These are phyloP conservation scores for Metallyticus violacea DNA, from an alignment of 2,888 invertebrate species.

Conservation along the genomic window DNA sequence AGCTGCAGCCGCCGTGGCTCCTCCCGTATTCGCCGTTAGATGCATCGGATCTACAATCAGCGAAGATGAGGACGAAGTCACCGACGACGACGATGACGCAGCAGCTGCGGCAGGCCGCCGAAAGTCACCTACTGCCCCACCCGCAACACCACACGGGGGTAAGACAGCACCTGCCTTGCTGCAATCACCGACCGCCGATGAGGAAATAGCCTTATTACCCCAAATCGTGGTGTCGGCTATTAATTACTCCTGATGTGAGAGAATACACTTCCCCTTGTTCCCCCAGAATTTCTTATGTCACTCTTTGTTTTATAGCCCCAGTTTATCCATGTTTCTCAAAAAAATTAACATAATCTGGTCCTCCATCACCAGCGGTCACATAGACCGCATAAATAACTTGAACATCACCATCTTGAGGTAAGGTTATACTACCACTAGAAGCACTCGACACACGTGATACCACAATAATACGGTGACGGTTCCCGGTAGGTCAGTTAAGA, in stretches of 20 bases:
- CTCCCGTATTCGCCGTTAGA: slow-evolving; percentile 47
- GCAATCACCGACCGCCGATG: slow-evolving; percentile 7
- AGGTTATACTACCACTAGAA: not conserved
- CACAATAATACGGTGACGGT: not conserved
- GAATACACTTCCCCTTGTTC: not conserved
- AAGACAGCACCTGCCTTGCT: slow-evolving; percentile 15
- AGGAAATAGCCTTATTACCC: slow-evolving; percentile 25
- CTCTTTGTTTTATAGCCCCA: not conserved
- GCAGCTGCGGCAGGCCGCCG: slow-evolving; percentile 22
- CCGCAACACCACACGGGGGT: not conserved
- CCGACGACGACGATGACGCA: slow-evolving; percentile 15
- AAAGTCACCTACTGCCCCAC: slow-evolving; percentile 13
- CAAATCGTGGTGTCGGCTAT: slow-evolving; percentile 35
- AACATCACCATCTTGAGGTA: not conserved
- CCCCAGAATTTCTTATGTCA: not conserved
- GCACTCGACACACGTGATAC: not conserved
- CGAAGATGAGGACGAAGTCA: slow-evolving; percentile 11
- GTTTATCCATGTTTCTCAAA: not conserved
- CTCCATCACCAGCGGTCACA: not conserved
- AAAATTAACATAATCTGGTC: not conserved
- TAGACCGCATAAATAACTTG: not conserved
- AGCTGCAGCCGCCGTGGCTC: slow-evolving; percentile 51
- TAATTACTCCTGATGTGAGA: not conserved
- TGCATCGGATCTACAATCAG: slow-evolving; percentile 43
- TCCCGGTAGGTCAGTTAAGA: not conserved